Percentiles rank a stretch among this genome's conserved stretches.
These are phyloP conservation scores for Eucera pruinosa DNA, from an alignment of 2,888 invertebrate species.

Conservation along the genomic window DNA sequence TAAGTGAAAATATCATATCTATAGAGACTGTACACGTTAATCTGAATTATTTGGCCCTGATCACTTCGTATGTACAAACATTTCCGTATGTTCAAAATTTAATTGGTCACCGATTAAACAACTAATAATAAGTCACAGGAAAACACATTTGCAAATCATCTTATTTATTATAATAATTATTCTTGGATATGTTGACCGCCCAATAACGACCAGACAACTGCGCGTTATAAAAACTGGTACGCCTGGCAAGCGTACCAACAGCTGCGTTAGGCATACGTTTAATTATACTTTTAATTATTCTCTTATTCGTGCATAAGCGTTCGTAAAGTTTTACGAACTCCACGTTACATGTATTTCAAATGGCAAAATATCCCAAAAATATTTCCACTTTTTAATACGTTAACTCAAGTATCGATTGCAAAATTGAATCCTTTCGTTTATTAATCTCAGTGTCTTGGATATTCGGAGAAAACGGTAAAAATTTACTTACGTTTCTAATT, in stretches of 20 bases:
- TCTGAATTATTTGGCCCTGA: constrained; percentile 45
- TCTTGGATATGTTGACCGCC: constrained; percentile 14
- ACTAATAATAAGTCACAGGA: constrained; percentile 16
- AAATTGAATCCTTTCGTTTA: too few species aligned
- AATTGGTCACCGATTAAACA: constrained; percentile 6
- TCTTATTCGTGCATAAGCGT: too few species aligned
- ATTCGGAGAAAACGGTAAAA: too few species aligned
- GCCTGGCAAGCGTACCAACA: neutral
- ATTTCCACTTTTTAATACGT: too few species aligned
- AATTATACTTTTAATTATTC: neutral
- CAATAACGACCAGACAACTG: neutral
- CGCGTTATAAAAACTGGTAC: too few species aligned
- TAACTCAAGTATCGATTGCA: too few species aligned
- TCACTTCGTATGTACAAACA: constrained; percentile 33
- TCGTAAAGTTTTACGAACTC: neutral
- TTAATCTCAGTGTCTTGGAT: too few species aligned
- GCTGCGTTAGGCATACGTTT: neutral
- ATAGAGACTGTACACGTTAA: constrained; percentile 38
- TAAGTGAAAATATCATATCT: constrained; percentile 24
- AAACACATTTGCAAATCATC: constrained; percentile 16
- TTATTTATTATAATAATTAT: constrained; percentile 20
- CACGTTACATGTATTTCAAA: too few species aligned
- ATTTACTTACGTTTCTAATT: too few species aligned
- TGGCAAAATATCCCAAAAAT: too few species aligned
- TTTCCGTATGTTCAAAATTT: constrained; percentile 8